A percentile compares a stretch with the other conserved stretches of the same genome.
These are phyloP conservation scores for Conomelus anceps DNA, from an alignment of 2,888 invertebrate species.

Conservation along the genomic window DNA sequence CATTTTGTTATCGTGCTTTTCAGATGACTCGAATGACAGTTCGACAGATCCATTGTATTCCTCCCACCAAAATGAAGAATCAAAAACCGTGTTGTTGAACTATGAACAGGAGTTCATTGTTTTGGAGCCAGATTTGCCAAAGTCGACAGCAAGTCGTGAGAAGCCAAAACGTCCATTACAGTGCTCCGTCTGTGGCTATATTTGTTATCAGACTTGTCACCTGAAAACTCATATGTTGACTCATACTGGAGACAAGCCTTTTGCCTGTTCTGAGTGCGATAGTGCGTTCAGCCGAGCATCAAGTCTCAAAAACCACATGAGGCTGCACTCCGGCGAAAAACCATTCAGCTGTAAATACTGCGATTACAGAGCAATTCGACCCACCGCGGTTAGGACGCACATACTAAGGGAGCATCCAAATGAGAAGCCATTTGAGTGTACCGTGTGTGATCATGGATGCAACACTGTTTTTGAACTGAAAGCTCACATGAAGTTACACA, in stretches of 20 bases:
- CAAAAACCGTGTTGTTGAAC: neutral
- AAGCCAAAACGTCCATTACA: neutral
- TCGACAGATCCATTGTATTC: too few species aligned
- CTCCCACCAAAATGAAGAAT: neutral
- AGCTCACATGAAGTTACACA: slow-evolving; percentile 40
- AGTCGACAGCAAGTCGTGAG: neutral
- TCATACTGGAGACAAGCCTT: neutral
- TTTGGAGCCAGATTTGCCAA: neutral
- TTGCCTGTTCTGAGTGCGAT: neutral
- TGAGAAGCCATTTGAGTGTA: slow-evolving; percentile 38
- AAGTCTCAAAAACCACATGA: neutral
- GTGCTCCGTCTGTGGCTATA: neutral
- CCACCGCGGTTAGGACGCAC: neutral
- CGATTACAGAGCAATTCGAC: neutral
- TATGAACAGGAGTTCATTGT: neutral
- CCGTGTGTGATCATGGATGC: slow-evolving; percentile 40
- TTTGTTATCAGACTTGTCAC: neutral
- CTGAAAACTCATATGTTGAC: neutral
- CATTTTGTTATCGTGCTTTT: neutral
- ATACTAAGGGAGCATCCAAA: neutral
- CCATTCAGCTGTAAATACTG: neutral
- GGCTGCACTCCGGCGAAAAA: neutral
- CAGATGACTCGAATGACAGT: neutral
- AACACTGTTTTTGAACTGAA: slow-evolving; percentile 40
- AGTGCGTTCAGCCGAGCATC: neutral